Percentiles rank a stretch among this genome's conserved stretches.
Evolutionary conservation across 1,140 invertebrate species (phyloP).

Genomic region (Pinna nobilis): DNA sequence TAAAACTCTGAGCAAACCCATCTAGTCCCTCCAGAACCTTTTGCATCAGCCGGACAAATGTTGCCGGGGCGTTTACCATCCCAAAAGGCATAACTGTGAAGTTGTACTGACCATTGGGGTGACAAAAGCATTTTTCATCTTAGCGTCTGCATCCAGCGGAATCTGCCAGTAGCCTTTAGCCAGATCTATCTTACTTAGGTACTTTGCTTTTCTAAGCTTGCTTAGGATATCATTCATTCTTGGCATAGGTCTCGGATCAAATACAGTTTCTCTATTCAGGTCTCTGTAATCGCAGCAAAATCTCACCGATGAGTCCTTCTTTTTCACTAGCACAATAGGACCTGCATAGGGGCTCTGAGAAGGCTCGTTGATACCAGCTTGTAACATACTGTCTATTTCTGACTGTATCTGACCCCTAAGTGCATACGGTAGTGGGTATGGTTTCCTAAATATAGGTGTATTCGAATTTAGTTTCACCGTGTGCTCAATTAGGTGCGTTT

Average conservation of each 20-base stretch:
- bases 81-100: slow-evolving; percentile 60
- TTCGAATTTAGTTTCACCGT: neutral
- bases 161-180: slow-evolving; percentile 11
- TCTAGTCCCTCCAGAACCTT: slow-evolving; percentile 41
- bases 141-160: slow-evolving; percentile 7
- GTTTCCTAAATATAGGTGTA: neutral
- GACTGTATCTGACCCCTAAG: neutral
- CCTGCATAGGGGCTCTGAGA: slow-evolving; percentile 34
- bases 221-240: slow-evolving; percentile 3
- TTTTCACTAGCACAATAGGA: slow-evolving; percentile 8
- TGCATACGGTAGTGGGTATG: slow-evolving; percentile 8
- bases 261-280: slow-evolving; percentile 28
- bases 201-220: slow-evolving; percentile 8
- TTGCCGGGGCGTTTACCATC: slow-evolving; percentile 51
- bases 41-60: slow-evolving; percentile 62
- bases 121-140: slow-evolving; percentile 43
- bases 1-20: slow-evolving; percentile 20
- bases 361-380: slow-evolving; percentile 33
- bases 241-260: slow-evolving; percentile 18
- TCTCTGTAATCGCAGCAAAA: neutral
- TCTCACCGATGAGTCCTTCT: neutral
- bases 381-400: slow-evolving; percentile 31
- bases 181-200: slow-evolving; percentile 9
- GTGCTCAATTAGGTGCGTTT: neutral
- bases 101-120: slow-evolving; percentile 41